phyloP scores from a whole-genome alignment of 2,797 vertebrate genomes.

The Potorous gilbertii region DNA sequence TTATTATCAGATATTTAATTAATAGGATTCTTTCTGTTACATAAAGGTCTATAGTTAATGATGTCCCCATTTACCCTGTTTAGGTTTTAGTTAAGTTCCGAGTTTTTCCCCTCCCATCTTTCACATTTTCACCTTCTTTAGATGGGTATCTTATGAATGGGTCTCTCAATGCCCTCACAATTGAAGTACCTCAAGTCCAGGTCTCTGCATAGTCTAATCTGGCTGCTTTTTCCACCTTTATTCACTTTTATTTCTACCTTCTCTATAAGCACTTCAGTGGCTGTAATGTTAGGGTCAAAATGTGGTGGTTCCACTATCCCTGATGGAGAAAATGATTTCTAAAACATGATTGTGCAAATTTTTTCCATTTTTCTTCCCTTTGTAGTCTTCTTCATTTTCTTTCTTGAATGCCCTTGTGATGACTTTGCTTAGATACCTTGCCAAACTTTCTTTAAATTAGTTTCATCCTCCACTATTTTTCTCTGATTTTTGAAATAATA shows the following conservation, averaged over 20 bases:
- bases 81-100: background rate
- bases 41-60: background rate
- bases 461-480: background rate
- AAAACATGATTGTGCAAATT: background rate
- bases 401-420: background rate
- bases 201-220: background rate
- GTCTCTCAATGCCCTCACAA: background rate
- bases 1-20: background rate
- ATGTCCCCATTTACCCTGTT: background rate
- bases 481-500: background rate
- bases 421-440: background rate
- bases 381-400: background rate
- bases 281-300: background rate
- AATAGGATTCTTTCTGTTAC: background rate
- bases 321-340: background rate
- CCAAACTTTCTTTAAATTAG: background rate
- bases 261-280: background rate
- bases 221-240: background rate
- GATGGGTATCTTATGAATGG: too few species aligned
- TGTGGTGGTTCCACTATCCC: background rate
- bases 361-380: background rate
- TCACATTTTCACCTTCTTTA: too few species aligned
- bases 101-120: too few species aligned
- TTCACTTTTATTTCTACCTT: background rate
- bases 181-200: background rate